Percentiles rank a stretch among this genome's conserved stretches.
Conservation (phyloP, 2,113 vertebrate genomes). For the Sylvietta virens region DNA sequence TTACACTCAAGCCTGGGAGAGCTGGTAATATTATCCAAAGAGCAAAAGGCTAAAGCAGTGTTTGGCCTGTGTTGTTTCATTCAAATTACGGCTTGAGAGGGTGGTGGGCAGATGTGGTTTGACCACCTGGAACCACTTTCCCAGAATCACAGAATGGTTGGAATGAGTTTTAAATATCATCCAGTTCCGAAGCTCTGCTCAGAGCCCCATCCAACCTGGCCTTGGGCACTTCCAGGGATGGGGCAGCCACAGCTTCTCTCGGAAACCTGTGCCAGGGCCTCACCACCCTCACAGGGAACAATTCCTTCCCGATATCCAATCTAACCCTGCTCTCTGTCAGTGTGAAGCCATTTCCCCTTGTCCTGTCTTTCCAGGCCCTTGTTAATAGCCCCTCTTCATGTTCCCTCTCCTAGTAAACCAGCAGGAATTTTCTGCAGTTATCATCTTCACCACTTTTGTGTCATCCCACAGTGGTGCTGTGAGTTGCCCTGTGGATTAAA, state of each 20-base stretch:
- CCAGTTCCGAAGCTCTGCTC: neutral
- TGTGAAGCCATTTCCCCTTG: neutral
- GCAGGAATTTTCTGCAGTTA: neutral
- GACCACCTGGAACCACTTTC: neutral
- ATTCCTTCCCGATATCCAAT: rapidly evolving
- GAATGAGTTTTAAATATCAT: neutral
- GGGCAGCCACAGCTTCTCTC: neutral
- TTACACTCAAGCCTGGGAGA: constrained; percentile 19
- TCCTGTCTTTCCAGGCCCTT: neutral
- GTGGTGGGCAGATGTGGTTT: neutral
- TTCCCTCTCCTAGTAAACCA: neutral
- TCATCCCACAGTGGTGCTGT: neutral
- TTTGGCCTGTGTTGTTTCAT: neutral
- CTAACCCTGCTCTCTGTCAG: rapidly evolving
- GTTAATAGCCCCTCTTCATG: neutral
- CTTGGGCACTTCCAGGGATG: rapidly evolving
- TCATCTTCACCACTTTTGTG: neutral
- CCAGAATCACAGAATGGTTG: neutral
- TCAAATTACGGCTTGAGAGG: neutral
- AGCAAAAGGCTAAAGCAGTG: constrained; percentile 21
- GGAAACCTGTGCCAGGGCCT: neutral
- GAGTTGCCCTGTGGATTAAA: neutral
- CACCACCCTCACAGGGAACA: rapidly evolving
- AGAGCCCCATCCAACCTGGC: neutral
- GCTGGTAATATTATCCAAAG: constrained; percentile 7